These are phyloP conservation scores for Anniella stebbinsi DNA, from an alignment of 2,797 vertebrate genomes.

Conservation along the genomic window DNA sequence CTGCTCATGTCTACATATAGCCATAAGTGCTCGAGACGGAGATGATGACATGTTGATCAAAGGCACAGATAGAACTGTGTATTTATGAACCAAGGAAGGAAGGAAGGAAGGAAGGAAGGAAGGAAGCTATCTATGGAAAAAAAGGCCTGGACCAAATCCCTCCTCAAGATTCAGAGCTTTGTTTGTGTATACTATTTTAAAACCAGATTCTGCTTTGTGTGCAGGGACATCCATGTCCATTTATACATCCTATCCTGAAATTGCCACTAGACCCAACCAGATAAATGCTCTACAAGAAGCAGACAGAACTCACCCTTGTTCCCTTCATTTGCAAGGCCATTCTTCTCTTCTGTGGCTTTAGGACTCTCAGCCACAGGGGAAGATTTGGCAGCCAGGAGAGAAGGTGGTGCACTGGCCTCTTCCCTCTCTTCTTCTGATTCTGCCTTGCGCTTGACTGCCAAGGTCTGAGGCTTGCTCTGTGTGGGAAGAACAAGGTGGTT, in stretches of 20 bases:
- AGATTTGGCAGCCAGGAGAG: constrained; percentile 73
- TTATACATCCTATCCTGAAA: background rate
- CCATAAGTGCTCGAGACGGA: background rate
- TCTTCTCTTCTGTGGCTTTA: constrained; percentile 79
- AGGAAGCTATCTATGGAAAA: background rate
- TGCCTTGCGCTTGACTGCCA: constrained; percentile 92
- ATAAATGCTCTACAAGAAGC: background rate
- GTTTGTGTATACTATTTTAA: background rate
- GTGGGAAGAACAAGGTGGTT: background rate
- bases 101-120: background rate
- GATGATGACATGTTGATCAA: background rate
- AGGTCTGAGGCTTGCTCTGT: constrained; percentile 86
- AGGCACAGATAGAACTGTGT: background rate
- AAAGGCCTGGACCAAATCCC: background rate
- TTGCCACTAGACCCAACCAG: background rate
- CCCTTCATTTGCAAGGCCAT: constrained; percentile 75
- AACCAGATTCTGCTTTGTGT: background rate
- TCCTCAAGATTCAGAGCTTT: background rate
- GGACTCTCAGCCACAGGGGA: constrained; percentile 78
- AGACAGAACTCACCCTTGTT: constrained; percentile 29
- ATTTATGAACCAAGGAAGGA: background rate
- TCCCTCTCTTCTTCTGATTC: constrained; percentile 89
- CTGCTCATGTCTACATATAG: background rate
- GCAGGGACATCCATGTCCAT: background rate
- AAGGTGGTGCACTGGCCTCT: constrained; percentile 46